phyloP scores from a whole-genome alignment of 2,888 invertebrate genomes.

The Sycophila texana region DNA sequence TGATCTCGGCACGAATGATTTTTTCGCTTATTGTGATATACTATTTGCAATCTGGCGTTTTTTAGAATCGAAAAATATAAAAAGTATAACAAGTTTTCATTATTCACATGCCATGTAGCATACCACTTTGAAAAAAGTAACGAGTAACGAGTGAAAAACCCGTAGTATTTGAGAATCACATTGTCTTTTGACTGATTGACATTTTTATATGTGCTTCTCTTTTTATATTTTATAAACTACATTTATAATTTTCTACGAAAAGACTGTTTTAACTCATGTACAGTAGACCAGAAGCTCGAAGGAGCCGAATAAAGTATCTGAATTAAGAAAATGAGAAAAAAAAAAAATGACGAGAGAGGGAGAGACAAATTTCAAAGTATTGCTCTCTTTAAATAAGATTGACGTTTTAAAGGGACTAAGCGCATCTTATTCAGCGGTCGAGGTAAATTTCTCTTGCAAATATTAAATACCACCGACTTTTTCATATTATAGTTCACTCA shows the following conservation, averaged over 20 bases:
- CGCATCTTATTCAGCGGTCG: slow-evolving; percentile 23
- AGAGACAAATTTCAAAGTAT: slow-evolving; percentile 6
- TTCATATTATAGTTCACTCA: slow-evolving; percentile 35
- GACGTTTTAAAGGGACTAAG: slow-evolving; percentile 26
- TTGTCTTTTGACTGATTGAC: slow-evolving; percentile 50
- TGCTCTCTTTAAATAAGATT: slow-evolving; percentile 8
- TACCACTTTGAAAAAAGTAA: slow-evolving; percentile 32
- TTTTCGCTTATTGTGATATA: slow-evolving; percentile 35
- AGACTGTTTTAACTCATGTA: slow-evolving; percentile 62
- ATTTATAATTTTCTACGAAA: slow-evolving; percentile 71
- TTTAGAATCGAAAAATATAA: slow-evolving; percentile 28
- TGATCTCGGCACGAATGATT: background rate
- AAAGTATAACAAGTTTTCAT: slow-evolving; percentile 29
- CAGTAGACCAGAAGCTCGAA: slow-evolving; percentile 55
- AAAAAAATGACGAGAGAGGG: background rate
- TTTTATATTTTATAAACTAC: slow-evolving; percentile 61
- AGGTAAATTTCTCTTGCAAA: slow-evolving; percentile 23
- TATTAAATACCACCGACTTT: slow-evolving; percentile 38
- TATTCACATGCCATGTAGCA: slow-evolving; percentile 16
- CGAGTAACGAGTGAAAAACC: slow-evolving; percentile 37
- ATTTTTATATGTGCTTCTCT: slow-evolving; percentile 59
- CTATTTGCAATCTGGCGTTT: slow-evolving; percentile 25
- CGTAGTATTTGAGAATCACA: slow-evolving; percentile 44
- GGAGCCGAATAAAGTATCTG: slow-evolving; percentile 41
- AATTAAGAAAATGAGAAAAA: slow-evolving; percentile 13